These are phyloP conservation scores for Anoplolepis gracilipes DNA, from an alignment of 1,140 invertebrate species.

Conservation along the genomic window DNA sequence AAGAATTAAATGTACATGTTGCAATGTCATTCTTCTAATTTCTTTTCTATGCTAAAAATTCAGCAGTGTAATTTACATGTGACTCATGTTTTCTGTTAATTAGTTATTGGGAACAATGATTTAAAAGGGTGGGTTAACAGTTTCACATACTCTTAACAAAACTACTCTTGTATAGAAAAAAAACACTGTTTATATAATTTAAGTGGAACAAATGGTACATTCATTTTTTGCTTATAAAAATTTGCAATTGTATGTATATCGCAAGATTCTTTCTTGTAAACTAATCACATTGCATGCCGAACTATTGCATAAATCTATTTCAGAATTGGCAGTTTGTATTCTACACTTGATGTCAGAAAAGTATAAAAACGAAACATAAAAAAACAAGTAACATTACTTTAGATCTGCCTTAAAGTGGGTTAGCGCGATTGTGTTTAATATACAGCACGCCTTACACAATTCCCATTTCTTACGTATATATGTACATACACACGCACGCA, in stretches of 20 bases:
- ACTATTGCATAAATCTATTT: conserved; percentile 6
- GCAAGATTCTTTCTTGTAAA: conserved; percentile 72
- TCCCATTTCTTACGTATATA: conserved; percentile 48
- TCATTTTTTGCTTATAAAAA: conserved; percentile 83
- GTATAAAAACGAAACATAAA: background rate
- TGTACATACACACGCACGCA: conserved; percentile 49
- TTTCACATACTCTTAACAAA: conserved; percentile 45
- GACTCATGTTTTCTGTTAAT: conserved; percentile 11
- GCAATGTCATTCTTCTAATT: conserved; percentile 28
- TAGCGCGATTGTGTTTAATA: conserved; percentile 13
- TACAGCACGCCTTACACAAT: conserved; percentile 36
- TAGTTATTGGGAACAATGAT: background rate
- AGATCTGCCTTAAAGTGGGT: conserved; percentile 30
- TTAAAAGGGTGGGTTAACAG: conserved; percentile 20
- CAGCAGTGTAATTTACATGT: conserved; percentile 21
- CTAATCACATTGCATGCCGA: conserved; percentile 42
- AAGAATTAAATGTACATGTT: conserved; percentile 44
- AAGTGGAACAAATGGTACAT: conserved; percentile 79
- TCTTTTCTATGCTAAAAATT: conserved; percentile 17
- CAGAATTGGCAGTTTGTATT: conserved; percentile 33
- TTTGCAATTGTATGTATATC: conserved; percentile 63
- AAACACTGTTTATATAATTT: conserved; percentile 74
- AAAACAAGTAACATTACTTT: background rate
- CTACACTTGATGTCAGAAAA: conserved; percentile 7
- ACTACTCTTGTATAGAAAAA: conserved; percentile 62